phyloP scores from a whole-genome alignment of 2,888 invertebrate species.

The Trissolcus brochymenae region DNA sequence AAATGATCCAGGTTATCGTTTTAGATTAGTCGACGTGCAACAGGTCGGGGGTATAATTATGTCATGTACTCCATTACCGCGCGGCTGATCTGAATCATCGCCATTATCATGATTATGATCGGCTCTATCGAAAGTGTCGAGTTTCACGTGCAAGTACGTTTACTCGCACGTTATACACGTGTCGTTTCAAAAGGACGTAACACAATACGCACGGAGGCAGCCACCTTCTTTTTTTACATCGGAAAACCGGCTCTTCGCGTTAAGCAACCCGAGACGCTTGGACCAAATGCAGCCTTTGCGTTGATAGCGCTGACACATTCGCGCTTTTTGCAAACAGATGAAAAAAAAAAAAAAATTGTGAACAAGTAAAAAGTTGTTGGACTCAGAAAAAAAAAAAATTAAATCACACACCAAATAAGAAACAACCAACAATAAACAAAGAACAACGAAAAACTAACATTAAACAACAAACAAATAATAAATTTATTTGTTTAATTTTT shows the following conservation, averaged over 20 bases:
- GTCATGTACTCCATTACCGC: conserved; percentile 38
- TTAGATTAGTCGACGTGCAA: conserved; percentile 43
- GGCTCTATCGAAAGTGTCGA: conserved; percentile 51
- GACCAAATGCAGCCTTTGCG: conserved; percentile 30
- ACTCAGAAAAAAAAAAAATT: too few species aligned
- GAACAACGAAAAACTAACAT: too few species aligned
- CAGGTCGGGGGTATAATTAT: conserved; percentile 43
- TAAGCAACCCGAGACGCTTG: conserved; percentile 47
- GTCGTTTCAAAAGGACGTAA: conserved; percentile 56
- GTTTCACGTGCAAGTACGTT: conserved; percentile 47
- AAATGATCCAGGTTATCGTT: conserved; percentile 35
- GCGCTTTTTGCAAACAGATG: not conserved
- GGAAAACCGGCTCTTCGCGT: conserved; percentile 55
- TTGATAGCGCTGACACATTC: conserved; percentile 44
- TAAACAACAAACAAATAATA: too few species aligned
- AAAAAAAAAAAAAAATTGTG: too few species aligned
- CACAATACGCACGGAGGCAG: conserved; percentile 55
- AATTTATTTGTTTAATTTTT: too few species aligned
- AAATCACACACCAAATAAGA: too few species aligned
- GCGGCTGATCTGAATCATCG: conserved; percentile 49
- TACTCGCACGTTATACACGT: conserved; percentile 48
- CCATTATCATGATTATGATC: conserved; percentile 50
- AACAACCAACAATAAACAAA: too few species aligned
- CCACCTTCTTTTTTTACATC: conserved; percentile 28
- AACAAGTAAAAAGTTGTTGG: too few species aligned